Base-by-base conservation (phyloP, 2,888 invertebrate species). In the Phengaris alcon region DNA sequence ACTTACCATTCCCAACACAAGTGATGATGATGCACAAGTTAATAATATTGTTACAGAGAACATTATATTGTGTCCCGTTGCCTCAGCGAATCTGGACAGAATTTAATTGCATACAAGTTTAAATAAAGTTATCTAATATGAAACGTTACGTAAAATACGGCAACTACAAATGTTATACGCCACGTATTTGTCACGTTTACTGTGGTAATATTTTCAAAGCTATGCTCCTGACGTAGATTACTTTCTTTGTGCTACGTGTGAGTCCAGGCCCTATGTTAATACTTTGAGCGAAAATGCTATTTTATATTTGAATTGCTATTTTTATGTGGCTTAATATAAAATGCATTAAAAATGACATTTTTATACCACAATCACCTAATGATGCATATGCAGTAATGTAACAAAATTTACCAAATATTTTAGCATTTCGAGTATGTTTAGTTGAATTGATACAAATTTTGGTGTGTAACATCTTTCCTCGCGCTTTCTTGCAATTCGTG, bases 221-320 rank as follows among this genome's bases (percentile, higher is more conserved):
- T 85, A 85, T 88, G 89, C 86, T 88, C 87, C 85, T 89, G 88
- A 89, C 88, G 85, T 84, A 87, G 85, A 88, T 90, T 87, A 88
- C 86, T 88, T 88, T 88, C 85, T 85, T 87, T 88, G 86, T 85
- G 83, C 82, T 77, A 79, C 77, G 79, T 79, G 78, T 77, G 80
- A 79, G 78, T 80, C 80, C 79, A 78, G 77, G 78, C 80, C 80
- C 80, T 80, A 78, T 77, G 78, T 80, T 77, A 79, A 70, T 75
- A 77, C 78, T 79, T 79, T 76, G 74, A 77, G 77, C 77, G 79
- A 79, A 79, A 77, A 80, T 78, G 72, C 68, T 75, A 59, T 52
- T 75, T 70, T 76, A 74, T 77, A 76, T 78, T 75, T 22, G 76
- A 75, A 59, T 74, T 75, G 75, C 69, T 59, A 76, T 74, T 74